Base-by-base conservation (phyloP, 2,797 vertebrate species). In the Momotus momota region DNA sequence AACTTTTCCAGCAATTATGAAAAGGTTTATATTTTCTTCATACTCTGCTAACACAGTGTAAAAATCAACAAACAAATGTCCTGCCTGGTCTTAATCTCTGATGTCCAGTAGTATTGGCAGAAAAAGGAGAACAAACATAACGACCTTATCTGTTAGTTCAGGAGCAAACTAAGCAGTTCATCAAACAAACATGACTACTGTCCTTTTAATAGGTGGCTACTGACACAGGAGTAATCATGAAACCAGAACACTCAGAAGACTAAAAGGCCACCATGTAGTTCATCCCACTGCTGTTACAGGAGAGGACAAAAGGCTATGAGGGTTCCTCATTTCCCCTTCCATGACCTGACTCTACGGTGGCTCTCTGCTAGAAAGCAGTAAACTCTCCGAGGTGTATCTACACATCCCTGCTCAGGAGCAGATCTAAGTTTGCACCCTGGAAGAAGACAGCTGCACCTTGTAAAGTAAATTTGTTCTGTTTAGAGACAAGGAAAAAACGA, bases 121-220 rank as follows among this genome's bases (percentile, higher is more conserved):
- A 88, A 79, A 87, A 4, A 29, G 67, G 18, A 89, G 80, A 88
- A 94, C 71, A 93, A 94, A 93, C 41, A 29, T 64, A 90, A 21
- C 0, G 81, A 92, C 64, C 74, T 95, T 95, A 93, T 93, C 93
- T 95, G 94, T 93, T 96, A 82, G 80, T 82, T 92, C 95, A 96
- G 93, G 77, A 85, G 88, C 82, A 90, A 80, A 60, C 41, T 3
- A 66, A 83, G 43, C 65, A 70, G 74, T 19, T 92, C 55, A 90
- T 93, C 86, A 95, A 94, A 91, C 51, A 90, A 91, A 84, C 66
- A 73, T 5, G 4, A 60, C 93, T 65, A 67, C 93, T 94, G 73
- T 94, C 83, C 74, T 90, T 87, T 85, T 11, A 61, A 64, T 58
- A 92, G 67, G 46, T 78, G 86, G 13, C 71, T 61, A 25, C 55